phyloP scores from a whole-genome alignment of 2,888 invertebrate genomes.

The Pogonocherus hispidulus region DNA sequence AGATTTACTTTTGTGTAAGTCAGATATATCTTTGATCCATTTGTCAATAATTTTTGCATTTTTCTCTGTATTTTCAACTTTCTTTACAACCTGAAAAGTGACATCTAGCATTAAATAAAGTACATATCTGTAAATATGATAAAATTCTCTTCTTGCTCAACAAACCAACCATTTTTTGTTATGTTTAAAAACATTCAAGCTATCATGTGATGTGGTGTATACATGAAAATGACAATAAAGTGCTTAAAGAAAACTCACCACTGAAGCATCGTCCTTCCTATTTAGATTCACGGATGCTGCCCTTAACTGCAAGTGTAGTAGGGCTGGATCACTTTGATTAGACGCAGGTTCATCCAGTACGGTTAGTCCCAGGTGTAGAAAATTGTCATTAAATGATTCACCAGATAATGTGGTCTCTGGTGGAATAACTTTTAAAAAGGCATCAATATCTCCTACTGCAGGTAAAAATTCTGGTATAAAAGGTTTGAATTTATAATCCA shows the following conservation, averaged over 20 bases:
- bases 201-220: no score
- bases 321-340: slow-evolving; percentile 95
- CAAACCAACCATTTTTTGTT: no score
- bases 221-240: no score
- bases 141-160: neutral
- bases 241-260: slow-evolving; percentile 39
- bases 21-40: slow-evolving; percentile 96
- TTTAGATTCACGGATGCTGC: slow-evolving; percentile 73
- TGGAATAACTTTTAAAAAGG: slow-evolving; percentile 92
- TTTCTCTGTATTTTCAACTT: slow-evolving; percentile 86
- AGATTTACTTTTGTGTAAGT: slow-evolving; percentile 91
- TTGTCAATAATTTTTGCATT: slow-evolving; percentile 92
- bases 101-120: neutral
- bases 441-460: slow-evolving; percentile 98
- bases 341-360: slow-evolving; percentile 96
- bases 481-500: slow-evolving; percentile 91
- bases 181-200: no score
- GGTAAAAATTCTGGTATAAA: slow-evolving; percentile 98
- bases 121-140: neutral
- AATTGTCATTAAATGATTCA: slow-evolving; percentile 56
- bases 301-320: slow-evolving; percentile 91
- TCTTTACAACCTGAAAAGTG: slow-evolving; percentile 77
- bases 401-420: slow-evolving; percentile 75
- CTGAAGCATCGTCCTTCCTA: slow-evolving; percentile 60
- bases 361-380: slow-evolving; percentile 74